phyloP scores from a whole-genome alignment of 2,113 vertebrate species.

The Prionailurus bengalensis region DNA sequence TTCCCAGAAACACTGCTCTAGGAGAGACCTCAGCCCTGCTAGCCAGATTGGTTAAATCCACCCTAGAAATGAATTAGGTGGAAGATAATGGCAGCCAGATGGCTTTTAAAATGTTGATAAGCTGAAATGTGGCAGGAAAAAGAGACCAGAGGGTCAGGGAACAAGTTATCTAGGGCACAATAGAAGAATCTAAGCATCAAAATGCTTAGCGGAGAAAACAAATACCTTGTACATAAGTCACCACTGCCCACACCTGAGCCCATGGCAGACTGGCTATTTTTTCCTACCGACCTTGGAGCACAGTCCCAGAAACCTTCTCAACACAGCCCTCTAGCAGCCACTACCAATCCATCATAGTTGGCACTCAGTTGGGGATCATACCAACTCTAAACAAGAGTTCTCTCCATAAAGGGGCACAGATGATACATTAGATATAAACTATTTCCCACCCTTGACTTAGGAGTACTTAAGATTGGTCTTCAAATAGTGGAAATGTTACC shows the following conservation, averaged over 20 bases:
- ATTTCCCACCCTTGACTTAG: background rate
- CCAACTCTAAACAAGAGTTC: background rate
- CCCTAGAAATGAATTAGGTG: background rate
- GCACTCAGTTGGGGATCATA: background rate
- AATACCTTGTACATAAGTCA: background rate
- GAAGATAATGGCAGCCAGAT: slow-evolving; percentile 13
- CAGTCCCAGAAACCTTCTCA: background rate
- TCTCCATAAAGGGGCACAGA: background rate
- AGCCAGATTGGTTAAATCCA: background rate
- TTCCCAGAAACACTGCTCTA: background rate
- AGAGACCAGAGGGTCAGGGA: background rate
- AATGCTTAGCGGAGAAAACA: background rate
- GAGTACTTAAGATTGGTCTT: background rate
- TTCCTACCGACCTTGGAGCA: background rate
- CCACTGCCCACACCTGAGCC: background rate
- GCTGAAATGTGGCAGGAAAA: background rate
- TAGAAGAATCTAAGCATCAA: background rate
- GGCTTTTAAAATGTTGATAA: slow-evolving; percentile 36
- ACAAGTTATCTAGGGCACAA: background rate
- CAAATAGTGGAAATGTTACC: background rate
- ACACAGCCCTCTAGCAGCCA: background rate
- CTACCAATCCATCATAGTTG: background rate
- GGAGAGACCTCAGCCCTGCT: background rate
- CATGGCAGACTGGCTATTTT: background rate
- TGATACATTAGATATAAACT: background rate